These are phyloP conservation scores for Eurosta solidaginis DNA, from an alignment of 1,140 invertebrate species.

Conservation along the genomic window DNA sequence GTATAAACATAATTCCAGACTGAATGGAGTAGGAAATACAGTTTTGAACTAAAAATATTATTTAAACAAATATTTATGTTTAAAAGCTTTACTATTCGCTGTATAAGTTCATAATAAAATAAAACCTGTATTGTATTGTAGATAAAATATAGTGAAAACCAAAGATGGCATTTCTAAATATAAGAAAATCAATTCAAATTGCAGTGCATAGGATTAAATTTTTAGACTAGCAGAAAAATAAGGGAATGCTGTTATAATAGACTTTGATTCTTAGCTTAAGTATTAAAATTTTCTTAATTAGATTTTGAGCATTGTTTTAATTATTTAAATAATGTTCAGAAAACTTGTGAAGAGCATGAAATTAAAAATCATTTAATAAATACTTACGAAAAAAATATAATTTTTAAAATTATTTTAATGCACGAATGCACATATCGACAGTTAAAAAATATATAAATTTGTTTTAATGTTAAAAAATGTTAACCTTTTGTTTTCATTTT, in stretches of 20 bases:
- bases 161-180: conserved; percentile 27
- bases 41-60: background rate
- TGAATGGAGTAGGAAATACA: background rate
- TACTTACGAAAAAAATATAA: background rate
- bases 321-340: background rate
- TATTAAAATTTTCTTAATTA: background rate
- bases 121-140: background rate
- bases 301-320: background rate
- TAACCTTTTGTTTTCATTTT: background rate
- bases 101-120: background rate
- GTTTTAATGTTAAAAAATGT: background rate
- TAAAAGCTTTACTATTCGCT: background rate
- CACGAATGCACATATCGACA: conserved; percentile 8
- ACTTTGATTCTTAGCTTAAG: background rate
- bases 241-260: too few relatives aligned
- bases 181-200: background rate
- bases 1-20: background rate
- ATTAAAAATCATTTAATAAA: background rate
- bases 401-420: background rate
- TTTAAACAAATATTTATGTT: too few relatives aligned
- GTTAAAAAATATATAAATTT: background rate
- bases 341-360: background rate
- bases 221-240: background rate
- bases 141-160: conserved; percentile 9
- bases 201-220: background rate